Evolutionary conservation across 2,888 invertebrate species (phyloP).

Genomic region (Tachina fera): DNA sequence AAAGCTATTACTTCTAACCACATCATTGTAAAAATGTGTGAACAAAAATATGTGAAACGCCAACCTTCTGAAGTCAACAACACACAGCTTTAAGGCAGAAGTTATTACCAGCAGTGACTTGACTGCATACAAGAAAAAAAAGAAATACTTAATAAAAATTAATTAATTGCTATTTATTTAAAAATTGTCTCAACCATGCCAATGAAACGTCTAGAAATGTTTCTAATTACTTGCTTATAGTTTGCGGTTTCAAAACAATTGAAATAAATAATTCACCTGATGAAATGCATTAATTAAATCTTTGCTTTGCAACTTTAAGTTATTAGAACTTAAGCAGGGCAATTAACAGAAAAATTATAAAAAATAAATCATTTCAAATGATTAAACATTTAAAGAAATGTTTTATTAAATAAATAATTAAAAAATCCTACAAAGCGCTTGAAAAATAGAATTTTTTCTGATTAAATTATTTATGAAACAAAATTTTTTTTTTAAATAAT

Average conservation of each 20-base stretch:
- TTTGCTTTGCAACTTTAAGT: background rate
- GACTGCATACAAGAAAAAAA: background rate
- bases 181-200: slow-evolving; percentile 15
- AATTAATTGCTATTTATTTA: slow-evolving; percentile 43
- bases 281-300: slow-evolving; percentile 24
- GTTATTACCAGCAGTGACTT: background rate
- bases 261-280: background rate
- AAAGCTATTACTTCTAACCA: slow-evolving; percentile 6
- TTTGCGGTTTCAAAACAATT: background rate
- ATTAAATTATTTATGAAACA: background rate
- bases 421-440: slow-evolving; percentile 13
- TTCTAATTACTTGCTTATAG: background rate
- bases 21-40: slow-evolving; percentile 40
- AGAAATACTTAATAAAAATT: slow-evolving; percentile 15
- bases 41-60: slow-evolving; percentile 29
- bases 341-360: slow-evolving; percentile 48
- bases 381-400: background rate
- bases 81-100: background rate
- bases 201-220: background rate
- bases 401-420: slow-evolving; percentile 21
- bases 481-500: background rate
- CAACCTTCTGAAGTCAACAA: slow-evolving; percentile 18
- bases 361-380: slow-evolving; percentile 48
- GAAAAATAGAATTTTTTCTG: background rate
- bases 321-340: slow-evolving; percentile 7